These are phyloP conservation scores for Atethmia centrago DNA, from an alignment of 2,888 invertebrate genomes.

Conservation along the genomic window DNA sequence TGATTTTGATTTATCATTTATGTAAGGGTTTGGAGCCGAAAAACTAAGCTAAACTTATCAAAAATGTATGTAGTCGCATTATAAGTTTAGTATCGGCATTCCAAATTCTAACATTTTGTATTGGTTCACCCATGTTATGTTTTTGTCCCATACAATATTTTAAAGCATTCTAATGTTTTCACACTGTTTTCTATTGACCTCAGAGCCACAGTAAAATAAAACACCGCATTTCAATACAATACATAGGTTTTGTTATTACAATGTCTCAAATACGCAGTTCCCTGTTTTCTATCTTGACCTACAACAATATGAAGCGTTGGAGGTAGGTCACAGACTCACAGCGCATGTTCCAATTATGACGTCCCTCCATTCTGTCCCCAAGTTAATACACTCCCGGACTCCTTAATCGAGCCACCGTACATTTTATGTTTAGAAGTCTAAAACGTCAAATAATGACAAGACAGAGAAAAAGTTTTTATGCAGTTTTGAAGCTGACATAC, in stretches of 20 bases:
- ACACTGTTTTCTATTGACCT: conserved; percentile 1
- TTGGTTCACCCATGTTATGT: neutral
- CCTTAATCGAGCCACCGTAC: too few relatives aligned
- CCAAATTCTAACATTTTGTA: neutral
- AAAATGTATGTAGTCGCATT: neutral
- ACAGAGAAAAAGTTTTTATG: too few relatives aligned
- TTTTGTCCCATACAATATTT: neutral
- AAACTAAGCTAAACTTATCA: neutral
- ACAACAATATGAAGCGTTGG: conserved; percentile 8
- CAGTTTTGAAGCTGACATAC: too few relatives aligned
- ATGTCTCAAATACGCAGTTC: neutral
- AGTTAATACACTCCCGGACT: too few relatives aligned
- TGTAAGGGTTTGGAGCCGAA: neutral
- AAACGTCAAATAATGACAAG: too few relatives aligned
- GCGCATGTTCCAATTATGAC: conserved; percentile 36
- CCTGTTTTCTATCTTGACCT: conserved; percentile 36
- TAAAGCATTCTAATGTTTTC: neutral
- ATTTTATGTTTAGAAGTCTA: too few relatives aligned
- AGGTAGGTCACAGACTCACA: conserved; percentile 21
- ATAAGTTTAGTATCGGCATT: neutral
- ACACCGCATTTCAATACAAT: conserved; percentile 7
- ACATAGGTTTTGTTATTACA: neutral
- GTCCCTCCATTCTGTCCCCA: conserved; percentile 8
- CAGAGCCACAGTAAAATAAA: neutral
- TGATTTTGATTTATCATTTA: too few relatives aligned